Conservation (phyloP, 2,888 invertebrate genomes). For the Diaprepes abbreviatus region DNA sequence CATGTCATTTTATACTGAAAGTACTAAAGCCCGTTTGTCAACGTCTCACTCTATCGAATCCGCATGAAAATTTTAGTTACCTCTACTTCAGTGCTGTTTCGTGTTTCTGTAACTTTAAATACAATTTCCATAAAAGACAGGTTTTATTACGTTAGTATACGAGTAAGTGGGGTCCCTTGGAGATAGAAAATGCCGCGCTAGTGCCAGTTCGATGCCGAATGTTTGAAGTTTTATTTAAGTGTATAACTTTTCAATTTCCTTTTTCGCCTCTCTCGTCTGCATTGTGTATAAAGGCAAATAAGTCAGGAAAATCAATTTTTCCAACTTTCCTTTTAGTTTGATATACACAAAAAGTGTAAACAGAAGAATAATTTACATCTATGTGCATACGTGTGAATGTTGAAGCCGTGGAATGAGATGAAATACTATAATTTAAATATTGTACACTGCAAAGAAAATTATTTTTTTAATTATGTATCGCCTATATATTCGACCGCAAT, state of each 20-base stretch:
- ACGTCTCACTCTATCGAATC: slow-evolving; percentile 19
- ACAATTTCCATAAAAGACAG: slow-evolving; percentile 62
- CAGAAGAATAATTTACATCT: neutral
- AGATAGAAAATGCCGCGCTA: slow-evolving; percentile 44
- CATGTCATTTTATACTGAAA: too few species aligned
- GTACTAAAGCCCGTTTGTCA: neutral
- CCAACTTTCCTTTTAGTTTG: slow-evolving; percentile 12
- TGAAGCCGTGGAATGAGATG: too few species aligned
- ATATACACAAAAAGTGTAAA: neutral
- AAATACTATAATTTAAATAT: too few species aligned
- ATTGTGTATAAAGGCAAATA: slow-evolving; percentile 26
- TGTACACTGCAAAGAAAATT: too few species aligned
- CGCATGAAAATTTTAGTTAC: slow-evolving; percentile 30
- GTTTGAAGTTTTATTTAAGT: slow-evolving; percentile 50
- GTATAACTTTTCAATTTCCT: slow-evolving; percentile 52
- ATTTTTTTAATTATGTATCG: too few species aligned
- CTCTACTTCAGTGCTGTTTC: slow-evolving; percentile 41
- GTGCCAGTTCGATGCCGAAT: slow-evolving; percentile 43
- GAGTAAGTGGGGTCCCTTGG: slow-evolving; percentile 55
- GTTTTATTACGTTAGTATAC: slow-evolving; percentile 60
- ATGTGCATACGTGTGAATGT: too few species aligned
- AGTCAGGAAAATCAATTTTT: slow-evolving; percentile 36
- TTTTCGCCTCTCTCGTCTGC: slow-evolving; percentile 34
- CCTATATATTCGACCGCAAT: too few species aligned
- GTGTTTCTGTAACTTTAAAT: slow-evolving; percentile 56